These are phyloP conservation scores for Stenodema calcarata DNA, from an alignment of 2,888 invertebrate species.

Conservation along the genomic window DNA sequence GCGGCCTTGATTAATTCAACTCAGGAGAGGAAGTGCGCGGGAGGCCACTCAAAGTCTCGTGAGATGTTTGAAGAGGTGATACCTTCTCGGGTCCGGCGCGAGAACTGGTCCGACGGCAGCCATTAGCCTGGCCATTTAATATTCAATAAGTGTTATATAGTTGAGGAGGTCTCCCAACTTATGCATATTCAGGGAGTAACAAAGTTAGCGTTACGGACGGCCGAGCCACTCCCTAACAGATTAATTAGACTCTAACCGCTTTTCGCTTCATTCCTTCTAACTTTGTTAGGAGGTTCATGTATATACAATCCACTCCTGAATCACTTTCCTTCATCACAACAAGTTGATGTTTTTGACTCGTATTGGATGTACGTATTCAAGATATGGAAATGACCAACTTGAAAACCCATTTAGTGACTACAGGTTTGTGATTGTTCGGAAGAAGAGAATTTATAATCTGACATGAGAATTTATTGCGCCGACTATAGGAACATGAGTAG, in stretches of 20 bases:
- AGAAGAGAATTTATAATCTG: too few species aligned
- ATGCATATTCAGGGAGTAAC: slow-evolving; percentile 55
- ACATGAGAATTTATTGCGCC: too few species aligned
- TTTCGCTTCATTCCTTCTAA: slow-evolving; percentile 40
- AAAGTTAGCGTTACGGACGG: slow-evolving; percentile 54
- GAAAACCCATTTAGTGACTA: too few species aligned
- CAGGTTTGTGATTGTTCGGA: too few species aligned
- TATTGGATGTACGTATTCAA: too few species aligned
- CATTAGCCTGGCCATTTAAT: slow-evolving; percentile 55
- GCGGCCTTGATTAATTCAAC: slow-evolving; percentile 33
- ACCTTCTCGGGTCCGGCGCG: background rate
- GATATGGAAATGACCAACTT: too few species aligned
- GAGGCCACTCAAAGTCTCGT: background rate
- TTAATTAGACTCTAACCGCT: slow-evolving; percentile 53
- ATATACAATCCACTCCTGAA: slow-evolving; percentile 6
- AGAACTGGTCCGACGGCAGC: slow-evolving; percentile 37
- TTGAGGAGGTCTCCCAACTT: slow-evolving; percentile 51
- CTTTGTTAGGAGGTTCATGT: slow-evolving; percentile 4
- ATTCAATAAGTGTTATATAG: slow-evolving; percentile 55
- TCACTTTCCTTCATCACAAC: background rate
- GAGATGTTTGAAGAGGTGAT: slow-evolving; percentile 30
- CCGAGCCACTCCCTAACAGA: slow-evolving; percentile 50
- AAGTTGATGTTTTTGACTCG: background rate
- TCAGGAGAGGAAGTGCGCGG: background rate
- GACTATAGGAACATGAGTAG: too few species aligned